Percentiles rank a stretch among this genome's conserved stretches.
phyloP scores from a whole-genome alignment of 2,888 invertebrate genomes.

The Euzetes globulus region DNA sequence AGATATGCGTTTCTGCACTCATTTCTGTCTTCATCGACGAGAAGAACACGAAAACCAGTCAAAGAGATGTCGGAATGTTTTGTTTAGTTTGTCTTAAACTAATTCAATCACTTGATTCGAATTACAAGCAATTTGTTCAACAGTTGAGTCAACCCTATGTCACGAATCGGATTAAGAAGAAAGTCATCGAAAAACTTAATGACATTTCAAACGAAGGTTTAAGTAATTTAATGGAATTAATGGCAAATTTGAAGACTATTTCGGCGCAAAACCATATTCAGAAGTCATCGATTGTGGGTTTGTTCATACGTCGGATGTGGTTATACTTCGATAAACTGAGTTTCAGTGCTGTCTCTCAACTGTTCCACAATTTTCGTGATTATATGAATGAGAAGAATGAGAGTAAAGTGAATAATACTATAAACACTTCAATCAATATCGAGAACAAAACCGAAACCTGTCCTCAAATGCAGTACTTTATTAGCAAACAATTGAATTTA shows the following conservation, averaged over 20 bases:
- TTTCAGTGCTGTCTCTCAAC: slow-evolving; percentile 1
- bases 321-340: slow-evolving; percentile 33
- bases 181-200: background rate
- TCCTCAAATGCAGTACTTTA: slow-evolving; percentile 31
- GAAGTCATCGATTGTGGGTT: slow-evolving; percentile 26
- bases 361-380: slow-evolving; percentile 21
- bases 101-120: slow-evolving; percentile 23
- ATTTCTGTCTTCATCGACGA: slow-evolving; percentile 3
- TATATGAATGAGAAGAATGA: slow-evolving; percentile 7
- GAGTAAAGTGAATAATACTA: background rate
- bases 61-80: slow-evolving; percentile 33
- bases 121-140: slow-evolving; percentile 18
- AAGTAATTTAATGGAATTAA: slow-evolving; percentile 4
- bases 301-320: slow-evolving; percentile 30
- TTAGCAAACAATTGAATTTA: slow-evolving; percentile 31
- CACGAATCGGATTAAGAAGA: slow-evolving; percentile 6
- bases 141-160: background rate
- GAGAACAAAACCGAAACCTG: background rate
- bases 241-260: slow-evolving; percentile 20
- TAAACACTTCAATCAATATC: background rate
- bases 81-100: slow-evolving; percentile 29
- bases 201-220: slow-evolving; percentile 13
- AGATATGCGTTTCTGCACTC: slow-evolving; percentile 29
- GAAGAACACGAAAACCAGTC: slow-evolving; percentile 3
- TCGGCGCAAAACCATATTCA: slow-evolving; percentile 6